Evolutionary conservation across 2,113 vertebrate species (phyloP).

Genomic region (Rissa tridactyla): DNA sequence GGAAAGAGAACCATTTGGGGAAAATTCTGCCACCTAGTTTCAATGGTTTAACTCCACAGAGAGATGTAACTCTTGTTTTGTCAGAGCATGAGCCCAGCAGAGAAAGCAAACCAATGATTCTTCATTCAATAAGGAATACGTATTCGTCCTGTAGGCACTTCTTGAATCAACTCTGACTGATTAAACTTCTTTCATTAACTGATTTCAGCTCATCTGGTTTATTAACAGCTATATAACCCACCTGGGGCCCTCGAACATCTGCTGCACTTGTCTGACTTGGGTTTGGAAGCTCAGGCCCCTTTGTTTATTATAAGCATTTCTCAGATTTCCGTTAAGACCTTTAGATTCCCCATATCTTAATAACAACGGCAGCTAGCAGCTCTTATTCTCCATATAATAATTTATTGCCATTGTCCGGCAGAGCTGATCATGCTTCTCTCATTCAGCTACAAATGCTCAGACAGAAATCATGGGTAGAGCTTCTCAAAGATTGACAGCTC

Average conservation of each 20-base stretch:
- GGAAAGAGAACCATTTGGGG: not conserved
- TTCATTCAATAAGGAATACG: not conserved
- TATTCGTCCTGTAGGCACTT: not conserved
- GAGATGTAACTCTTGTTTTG: not conserved
- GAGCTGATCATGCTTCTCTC: not conserved
- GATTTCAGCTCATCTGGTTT: constrained; percentile 33
- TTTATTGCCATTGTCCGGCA: not conserved
- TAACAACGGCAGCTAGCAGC: not conserved
- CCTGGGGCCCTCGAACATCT: constrained; percentile 15
- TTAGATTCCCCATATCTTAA: not conserved
- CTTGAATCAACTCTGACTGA: constrained; percentile 2
- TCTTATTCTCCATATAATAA: not conserved
- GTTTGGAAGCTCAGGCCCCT: not conserved
- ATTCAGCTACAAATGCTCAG: not conserved
- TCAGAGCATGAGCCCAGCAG: not conserved
- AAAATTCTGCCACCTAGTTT: not conserved
- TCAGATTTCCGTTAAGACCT: not conserved
- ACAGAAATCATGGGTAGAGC: not conserved
- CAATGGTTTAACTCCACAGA: not conserved
- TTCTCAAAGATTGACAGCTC: not conserved
- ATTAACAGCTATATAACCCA: constrained; percentile 35
- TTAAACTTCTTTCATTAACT: constrained; percentile 42
- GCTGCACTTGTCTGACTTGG: not conserved
- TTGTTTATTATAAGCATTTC: not conserved
- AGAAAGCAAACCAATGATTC: not conserved